Percentiles rank a stretch among this genome's conserved stretches.
Conservation (phyloP, 2,797 vertebrate species). For the Smutsia gigantea region DNA sequence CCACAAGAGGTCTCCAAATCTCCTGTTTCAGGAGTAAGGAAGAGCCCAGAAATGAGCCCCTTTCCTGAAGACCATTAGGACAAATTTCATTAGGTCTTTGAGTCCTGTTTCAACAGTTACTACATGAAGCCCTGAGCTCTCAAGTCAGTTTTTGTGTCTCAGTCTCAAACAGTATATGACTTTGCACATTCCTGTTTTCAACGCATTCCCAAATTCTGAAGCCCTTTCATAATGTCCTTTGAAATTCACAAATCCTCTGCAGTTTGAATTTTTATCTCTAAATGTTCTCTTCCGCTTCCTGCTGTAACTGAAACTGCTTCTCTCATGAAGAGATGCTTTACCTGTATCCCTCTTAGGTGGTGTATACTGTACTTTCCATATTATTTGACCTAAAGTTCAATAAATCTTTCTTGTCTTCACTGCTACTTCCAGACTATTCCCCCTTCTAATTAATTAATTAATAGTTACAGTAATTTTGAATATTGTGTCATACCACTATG, state of each 20-base stretch:
- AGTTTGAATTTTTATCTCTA: neutral
- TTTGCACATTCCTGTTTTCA: neutral
- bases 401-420: neutral
- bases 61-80: too few relatives aligned
- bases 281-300: neutral
- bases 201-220: neutral
- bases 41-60: neutral
- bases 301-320: neutral
- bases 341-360: too few relatives aligned
- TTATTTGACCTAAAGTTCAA: neutral
- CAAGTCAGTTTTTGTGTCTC: neutral
- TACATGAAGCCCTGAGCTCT: accelerated
- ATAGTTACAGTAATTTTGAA: neutral
- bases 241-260: neutral
- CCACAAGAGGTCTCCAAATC: neutral
- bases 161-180: neutral
- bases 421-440: neutral
- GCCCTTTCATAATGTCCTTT: neutral
- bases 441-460: neutral
- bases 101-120: neutral
- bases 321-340: neutral
- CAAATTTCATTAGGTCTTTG: neutral
- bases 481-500: neutral
- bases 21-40: neutral
- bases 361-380: too few relatives aligned